These are phyloP conservation scores for Turdus rufiventris DNA, from an alignment of 2,113 vertebrate genomes.

Conservation along the genomic window DNA sequence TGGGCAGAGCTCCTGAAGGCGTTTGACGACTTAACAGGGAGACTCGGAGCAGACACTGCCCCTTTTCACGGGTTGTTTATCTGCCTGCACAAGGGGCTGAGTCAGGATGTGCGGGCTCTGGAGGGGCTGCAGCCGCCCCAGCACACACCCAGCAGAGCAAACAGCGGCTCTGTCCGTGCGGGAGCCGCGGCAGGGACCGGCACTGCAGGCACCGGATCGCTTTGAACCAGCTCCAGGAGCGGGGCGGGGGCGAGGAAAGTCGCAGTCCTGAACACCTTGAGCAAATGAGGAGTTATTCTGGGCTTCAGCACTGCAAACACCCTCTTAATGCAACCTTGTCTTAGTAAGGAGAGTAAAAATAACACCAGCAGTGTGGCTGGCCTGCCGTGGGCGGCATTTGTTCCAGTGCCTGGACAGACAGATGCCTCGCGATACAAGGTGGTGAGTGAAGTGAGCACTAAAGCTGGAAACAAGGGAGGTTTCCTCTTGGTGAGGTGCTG, in stretches of 20 bases:
- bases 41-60: not conserved
- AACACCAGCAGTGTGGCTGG: not conserved
- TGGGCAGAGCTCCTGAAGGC: not conserved
- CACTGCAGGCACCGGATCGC: not conserved
- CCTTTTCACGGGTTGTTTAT: conserved; percentile 22
- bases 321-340: conserved; percentile 37
- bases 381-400: not conserved
- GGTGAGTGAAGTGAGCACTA: not conserved
- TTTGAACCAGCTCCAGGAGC: conserved; percentile 21
- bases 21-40: not conserved
- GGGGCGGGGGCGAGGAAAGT: not conserved
- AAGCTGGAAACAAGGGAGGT: not conserved
- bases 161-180: not conserved
- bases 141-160: conserved; percentile 43
- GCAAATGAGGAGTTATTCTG: conserved; percentile 29
- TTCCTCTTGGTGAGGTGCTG: not conserved
- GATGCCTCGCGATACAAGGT: not conserved
- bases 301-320: not conserved
- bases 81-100: not conserved
- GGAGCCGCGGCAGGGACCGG: not conserved
- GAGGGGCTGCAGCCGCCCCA: not conserved
- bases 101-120: not conserved
- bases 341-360: not conserved
- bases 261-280: not conserved
- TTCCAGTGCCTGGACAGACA: conserved; percentile 8